These are phyloP conservation scores for Reticulitermes speratus DNA, from an alignment of 1,140 invertebrate species.

Conservation along the genomic window DNA sequence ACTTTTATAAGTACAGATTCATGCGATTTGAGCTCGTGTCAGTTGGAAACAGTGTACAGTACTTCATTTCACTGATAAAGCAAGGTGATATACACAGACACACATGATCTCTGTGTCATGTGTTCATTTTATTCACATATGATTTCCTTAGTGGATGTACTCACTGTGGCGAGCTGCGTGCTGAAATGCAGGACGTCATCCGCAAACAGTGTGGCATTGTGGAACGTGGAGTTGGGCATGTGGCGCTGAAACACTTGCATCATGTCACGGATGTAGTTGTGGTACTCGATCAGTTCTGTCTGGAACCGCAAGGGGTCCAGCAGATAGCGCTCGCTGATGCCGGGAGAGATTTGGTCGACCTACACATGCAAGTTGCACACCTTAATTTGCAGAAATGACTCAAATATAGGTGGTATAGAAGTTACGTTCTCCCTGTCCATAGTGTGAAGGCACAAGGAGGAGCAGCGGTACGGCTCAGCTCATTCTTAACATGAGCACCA, in stretches of 20 bases:
- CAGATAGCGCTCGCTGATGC: conserved; percentile 64
- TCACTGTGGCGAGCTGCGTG: conserved; percentile 63
- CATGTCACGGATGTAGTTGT: conserved; percentile 59
- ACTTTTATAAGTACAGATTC: no score
- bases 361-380: conserved; percentile 39
- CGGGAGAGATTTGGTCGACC: conserved; percentile 66
- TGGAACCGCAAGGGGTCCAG: conserved; percentile 59
- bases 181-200: conserved; percentile 70
- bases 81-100: no score
- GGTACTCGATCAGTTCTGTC: conserved; percentile 60
- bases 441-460: not conserved
- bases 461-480: not conserved
- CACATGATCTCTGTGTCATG: no score
- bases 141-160: not conserved
- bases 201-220: conserved; percentile 48
- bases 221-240: conserved; percentile 25
- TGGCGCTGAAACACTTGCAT: conserved; percentile 38
- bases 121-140: no score
- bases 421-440: not conserved
- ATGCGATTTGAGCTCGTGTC: no score
- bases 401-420: not conserved
- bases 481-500: not conserved
- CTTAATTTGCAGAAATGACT: not conserved
- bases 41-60: no score
- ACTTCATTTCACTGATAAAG: no score